Evolutionary conservation across 37 sponge, comb jelly and placozoan genomes (phyloP).

Genomic region (Theonella swinhoei): DNA sequence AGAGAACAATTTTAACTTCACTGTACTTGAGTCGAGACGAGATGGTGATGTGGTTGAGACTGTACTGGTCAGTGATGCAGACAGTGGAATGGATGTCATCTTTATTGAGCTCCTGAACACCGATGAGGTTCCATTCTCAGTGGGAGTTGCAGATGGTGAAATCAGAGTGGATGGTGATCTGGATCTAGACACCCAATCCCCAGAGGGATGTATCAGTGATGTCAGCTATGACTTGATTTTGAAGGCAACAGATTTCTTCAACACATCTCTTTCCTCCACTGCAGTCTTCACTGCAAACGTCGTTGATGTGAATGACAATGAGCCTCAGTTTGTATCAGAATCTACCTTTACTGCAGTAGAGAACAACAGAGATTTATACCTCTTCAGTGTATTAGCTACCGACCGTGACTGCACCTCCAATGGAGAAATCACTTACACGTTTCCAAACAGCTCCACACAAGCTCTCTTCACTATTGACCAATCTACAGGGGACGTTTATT

Average conservation of each 20-base stretch:
- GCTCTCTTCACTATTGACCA: constrained; percentile 9
- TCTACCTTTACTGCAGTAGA: background rate
- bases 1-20: constrained; percentile 4
- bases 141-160: background rate
- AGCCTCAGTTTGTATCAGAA: constrained; percentile 22
- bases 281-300: constrained; percentile 30
- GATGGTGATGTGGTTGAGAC: constrained; percentile 9
- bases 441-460: background rate
- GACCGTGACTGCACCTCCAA: constrained; percentile 49
- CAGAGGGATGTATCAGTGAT: background rate
- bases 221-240: background rate
- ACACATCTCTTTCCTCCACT: background rate
- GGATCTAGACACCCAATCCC: background rate
- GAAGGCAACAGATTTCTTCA: background rate
- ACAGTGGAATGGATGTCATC: background rate
- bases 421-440: constrained; percentile 32
- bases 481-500: background rate
- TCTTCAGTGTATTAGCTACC: constrained; percentile 27
- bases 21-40: constrained; percentile 9
- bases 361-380: background rate
- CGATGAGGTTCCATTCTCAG: background rate
- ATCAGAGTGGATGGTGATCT: background rate
- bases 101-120: background rate
- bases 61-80: background rate
- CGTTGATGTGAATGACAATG: constrained; percentile 63